Evolutionary conservation across 2,888 invertebrate species (phyloP), one percentile per base, ranked within the genome.

Genomic region (Aelia acuminata): DNA sequence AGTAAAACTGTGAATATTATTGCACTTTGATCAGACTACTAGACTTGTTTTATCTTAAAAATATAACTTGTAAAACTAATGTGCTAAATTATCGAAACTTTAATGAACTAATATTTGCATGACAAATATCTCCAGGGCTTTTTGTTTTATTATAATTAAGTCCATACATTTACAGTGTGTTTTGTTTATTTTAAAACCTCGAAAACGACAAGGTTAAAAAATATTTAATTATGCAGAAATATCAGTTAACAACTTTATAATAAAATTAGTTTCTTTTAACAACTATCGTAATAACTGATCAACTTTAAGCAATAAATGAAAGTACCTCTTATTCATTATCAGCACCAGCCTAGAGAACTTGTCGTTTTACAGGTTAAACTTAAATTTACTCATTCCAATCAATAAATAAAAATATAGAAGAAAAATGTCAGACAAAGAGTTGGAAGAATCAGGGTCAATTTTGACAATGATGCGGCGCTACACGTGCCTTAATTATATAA

Each of bases 261-360:
- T n/a, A n/a, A n/a, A n/a, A n/a, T n/a, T n/a, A n/a, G n/a, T n/a
- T n/a, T n/a, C n/a, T n/a, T n/a, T n/a, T n/a, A n/a, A n/a, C n/a
- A n/a, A n/a, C n/a, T n/a, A n/a, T n/a, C n/a, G n/a, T n/a, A 1
- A 53, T 26, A 26, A 57, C 3, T 26, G 26, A 26, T 57, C n/a
- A 53, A 18, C 2, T 53, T 53, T 7, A n/a, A 53, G n/a, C 26
- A 70, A 15, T 35, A 18, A 63, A 35, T 63, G 63, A 20, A 70
- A 35, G 20, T 70, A 70, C 63, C 63, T 70, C 18, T 70, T 18
- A 70, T 70, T 35, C 63, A 70, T 70, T 70, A 70, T 70, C 20
- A 20, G 31, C 31, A 70, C 18, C 31, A 35, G 18, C 18, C 18
- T 70, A 35, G 35, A 7, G 26, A 31, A 57, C 26, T 26, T 26